Percentiles rank a stretch among this genome's conserved stretches.
phyloP scores from a whole-genome alignment of 2,797 vertebrate species.

The Euthynnus affinis region DNA sequence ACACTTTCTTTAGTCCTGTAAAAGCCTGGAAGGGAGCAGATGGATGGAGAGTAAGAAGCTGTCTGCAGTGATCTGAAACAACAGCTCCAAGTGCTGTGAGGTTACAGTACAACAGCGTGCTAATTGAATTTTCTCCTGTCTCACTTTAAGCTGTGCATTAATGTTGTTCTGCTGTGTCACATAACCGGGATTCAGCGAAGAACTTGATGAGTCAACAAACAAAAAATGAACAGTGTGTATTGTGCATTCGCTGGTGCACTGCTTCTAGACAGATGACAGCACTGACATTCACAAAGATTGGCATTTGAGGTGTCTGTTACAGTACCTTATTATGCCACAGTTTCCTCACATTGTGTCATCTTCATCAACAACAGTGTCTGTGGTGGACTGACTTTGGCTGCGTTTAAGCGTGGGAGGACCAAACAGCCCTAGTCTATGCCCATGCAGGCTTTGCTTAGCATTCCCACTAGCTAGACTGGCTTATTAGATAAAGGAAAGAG shows the following conservation, averaged over 20 bases:
- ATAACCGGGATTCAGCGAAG: slow-evolving; percentile 3
- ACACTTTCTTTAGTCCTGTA: slow-evolving; percentile 39
- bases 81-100: slow-evolving; percentile 39
- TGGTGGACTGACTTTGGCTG: slow-evolving; percentile 56
- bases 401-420: slow-evolving; percentile 66
- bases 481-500: slow-evolving; percentile 82
- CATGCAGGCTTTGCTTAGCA: slow-evolving; percentile 64
- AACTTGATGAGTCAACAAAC: slow-evolving; percentile 3
- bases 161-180: slow-evolving; percentile 18
- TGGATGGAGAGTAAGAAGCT: slow-evolving; percentile 40
- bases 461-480: slow-evolving; percentile 71
- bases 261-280: slow-evolving; percentile 40
- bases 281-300: slow-evolving; percentile 37
- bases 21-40: slow-evolving; percentile 53
- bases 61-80: slow-evolving; percentile 43
- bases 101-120: slow-evolving; percentile 25
- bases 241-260: slow-evolving; percentile 1
- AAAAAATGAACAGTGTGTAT: not conserved
- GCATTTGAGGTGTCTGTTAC: slow-evolving; percentile 42
- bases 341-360: slow-evolving; percentile 59
- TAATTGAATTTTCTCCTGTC: slow-evolving; percentile 46
- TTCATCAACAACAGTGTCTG: slow-evolving; percentile 52
- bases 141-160: slow-evolving; percentile 31
- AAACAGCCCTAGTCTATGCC: slow-evolving; percentile 60
- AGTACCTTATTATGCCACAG: slow-evolving; percentile 39